Evolutionary conservation across 2,888 invertebrate genomes (phyloP).

Genomic region (Eupithecia subumbrata): DNA sequence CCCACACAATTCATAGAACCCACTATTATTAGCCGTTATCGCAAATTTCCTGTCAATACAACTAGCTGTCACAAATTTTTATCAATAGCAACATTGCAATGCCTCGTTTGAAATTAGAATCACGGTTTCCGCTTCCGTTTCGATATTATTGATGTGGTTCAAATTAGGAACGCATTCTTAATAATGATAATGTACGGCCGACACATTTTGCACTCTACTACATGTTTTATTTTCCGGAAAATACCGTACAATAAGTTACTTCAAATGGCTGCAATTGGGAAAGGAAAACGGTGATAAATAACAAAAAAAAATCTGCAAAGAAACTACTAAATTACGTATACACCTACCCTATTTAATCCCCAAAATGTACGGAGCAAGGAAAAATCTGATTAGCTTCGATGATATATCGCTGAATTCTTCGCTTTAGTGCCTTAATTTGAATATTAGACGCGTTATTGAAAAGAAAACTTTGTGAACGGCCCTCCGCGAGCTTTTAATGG

Average conservation of each 20-base stretch:
- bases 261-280: conserved; percentile 21
- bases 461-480: conserved; percentile 80
- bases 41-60: conserved; percentile 81
- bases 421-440: conserved; percentile 81
- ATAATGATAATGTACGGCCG: conserved; percentile 62
- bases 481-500: conserved; percentile 79
- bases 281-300: conserved; percentile 35
- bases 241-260: conserved; percentile 19
- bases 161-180: conserved; percentile 77
- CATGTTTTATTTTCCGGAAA: conserved; percentile 1
- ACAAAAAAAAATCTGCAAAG: conserved; percentile 37
- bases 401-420: conserved; percentile 80
- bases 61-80: conserved; percentile 71
- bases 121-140: conserved; percentile 83
- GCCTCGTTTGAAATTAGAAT: conserved; percentile 82
- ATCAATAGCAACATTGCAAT: conserved; percentile 81
- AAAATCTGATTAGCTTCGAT: conserved; percentile 64
- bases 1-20: conserved; percentile 60
- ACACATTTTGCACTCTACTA: conserved; percentile 42
- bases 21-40: conserved; percentile 74
- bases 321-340: conserved; percentile 45
- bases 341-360: conserved; percentile 47
- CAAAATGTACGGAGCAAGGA: conserved; percentile 47
- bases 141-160: conserved; percentile 74
- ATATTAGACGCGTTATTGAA: conserved; percentile 84